phyloP scores from a whole-genome alignment of 2,888 invertebrate species.

The Anarsia innoxiella region DNA sequence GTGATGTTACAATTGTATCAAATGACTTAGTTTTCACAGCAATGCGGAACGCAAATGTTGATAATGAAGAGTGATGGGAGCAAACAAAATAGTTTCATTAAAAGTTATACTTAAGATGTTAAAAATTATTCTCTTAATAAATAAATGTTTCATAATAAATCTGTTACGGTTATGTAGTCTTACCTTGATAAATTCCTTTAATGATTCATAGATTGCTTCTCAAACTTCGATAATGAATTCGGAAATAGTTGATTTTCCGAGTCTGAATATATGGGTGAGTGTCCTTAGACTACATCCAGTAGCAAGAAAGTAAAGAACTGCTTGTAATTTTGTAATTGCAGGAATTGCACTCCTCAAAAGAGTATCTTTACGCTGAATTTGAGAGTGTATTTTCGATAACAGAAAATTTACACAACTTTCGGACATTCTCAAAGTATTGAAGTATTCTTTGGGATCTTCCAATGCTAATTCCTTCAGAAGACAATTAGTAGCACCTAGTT shows the following conservation, averaged over 20 bases:
- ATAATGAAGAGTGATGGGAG: background rate
- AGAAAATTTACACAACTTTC: background rate
- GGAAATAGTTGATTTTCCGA: slow-evolving; percentile 7
- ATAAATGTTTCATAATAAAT: background rate
- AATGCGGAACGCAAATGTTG: background rate
- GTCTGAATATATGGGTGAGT: background rate
- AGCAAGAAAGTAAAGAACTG: background rate
- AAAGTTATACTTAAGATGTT: background rate
- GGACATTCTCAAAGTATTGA: background rate
- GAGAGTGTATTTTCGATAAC: background rate
- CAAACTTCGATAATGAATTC: background rate
- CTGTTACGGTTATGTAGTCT: slow-evolving; percentile 4
- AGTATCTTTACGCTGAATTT: background rate
- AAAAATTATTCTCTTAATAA: background rate
- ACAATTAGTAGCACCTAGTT: background rate
- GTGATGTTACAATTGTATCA: background rate
- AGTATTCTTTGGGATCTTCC: background rate
- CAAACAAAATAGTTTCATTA: background rate
- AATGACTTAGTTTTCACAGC: background rate
- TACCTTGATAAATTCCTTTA: slow-evolving; percentile 14
- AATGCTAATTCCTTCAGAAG: background rate
- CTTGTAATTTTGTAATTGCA: background rate
- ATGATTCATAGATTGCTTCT: background rate
- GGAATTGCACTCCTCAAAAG: background rate
- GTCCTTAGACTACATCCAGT: background rate